These are phyloP conservation scores for Amphiprion percula DNA, from an alignment of 2,113 vertebrate species.

Conservation along the genomic window DNA sequence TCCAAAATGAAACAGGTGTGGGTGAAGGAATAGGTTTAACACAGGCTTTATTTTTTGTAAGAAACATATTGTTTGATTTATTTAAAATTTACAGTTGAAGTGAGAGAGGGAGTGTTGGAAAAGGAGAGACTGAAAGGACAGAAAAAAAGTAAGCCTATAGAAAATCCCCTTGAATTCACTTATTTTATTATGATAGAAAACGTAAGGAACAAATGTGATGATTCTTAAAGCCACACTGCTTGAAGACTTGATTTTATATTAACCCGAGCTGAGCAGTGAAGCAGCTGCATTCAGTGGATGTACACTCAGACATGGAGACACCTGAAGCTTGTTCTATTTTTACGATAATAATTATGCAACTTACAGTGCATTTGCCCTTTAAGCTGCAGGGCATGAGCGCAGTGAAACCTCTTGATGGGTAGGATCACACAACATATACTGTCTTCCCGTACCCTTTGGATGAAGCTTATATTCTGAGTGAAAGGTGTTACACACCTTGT, in stretches of 20 bases:
- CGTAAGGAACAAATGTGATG: background rate
- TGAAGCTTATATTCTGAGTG: too few relatives aligned
- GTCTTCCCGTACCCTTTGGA: background rate
- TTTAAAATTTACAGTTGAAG: background rate
- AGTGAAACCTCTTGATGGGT: background rate
- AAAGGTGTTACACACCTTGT: background rate
- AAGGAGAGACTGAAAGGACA: background rate
- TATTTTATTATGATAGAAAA: background rate
- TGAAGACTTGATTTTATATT: background rate
- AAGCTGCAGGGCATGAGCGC: background rate
- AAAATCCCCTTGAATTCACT: background rate
- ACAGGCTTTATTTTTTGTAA: background rate
- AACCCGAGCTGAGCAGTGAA: background rate
- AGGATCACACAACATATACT: background rate
- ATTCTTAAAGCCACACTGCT: background rate
- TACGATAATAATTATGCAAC: slow-evolving; percentile 8
- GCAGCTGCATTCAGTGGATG: background rate
- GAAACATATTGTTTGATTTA: background rate
- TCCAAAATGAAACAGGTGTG: slow-evolving; percentile 1
- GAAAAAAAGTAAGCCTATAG: background rate
- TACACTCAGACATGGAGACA: background rate
- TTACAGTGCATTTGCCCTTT: slow-evolving; percentile 23
- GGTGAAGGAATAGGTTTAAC: slow-evolving; percentile 19
- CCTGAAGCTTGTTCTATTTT: background rate
- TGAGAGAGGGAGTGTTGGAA: background rate